Percentiles rank a stretch among this genome's conserved stretches.
These are phyloP conservation scores for Latheticus oryzae DNA, from an alignment of 2,888 invertebrate genomes.

Conservation along the genomic window DNA sequence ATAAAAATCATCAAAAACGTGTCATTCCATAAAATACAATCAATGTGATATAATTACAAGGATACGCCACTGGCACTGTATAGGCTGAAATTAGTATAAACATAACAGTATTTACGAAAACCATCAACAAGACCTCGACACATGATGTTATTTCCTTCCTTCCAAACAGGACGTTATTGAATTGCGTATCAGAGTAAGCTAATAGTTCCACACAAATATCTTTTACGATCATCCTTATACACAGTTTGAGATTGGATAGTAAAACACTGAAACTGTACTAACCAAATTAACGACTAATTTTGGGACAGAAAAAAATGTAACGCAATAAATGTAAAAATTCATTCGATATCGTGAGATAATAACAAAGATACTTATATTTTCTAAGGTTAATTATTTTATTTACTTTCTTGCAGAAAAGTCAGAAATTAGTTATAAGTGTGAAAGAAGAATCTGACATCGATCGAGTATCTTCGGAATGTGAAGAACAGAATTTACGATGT, in stretches of 20 bases:
- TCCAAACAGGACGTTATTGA: constrained; percentile 3
- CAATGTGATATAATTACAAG: no score
- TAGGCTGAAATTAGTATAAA: no score
- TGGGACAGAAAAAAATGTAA: no score
- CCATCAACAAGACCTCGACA: constrained; percentile 10
- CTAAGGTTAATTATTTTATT: no score
- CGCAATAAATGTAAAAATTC: no score
- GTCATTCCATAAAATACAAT: no score
- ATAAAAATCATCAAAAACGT: no score
- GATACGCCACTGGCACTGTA: not conserved
- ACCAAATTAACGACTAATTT: constrained; percentile 8
- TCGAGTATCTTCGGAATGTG: constrained; percentile 63
- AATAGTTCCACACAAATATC: constrained; percentile 17
- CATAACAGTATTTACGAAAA: constrained; percentile 20
- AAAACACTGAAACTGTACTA: constrained; percentile 6
- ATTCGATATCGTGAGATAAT: constrained; percentile 7
- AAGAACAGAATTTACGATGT: constrained; percentile 61
- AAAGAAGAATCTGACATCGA: constrained; percentile 65
- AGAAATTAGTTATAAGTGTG: constrained; percentile 59
- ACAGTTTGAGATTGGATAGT: constrained; percentile 11
- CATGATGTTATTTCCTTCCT: constrained; percentile 15
- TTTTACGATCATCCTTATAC: constrained; percentile 22
- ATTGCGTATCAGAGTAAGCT: constrained; percentile 8
- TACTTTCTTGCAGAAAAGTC: constrained; percentile 59
- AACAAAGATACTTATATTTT: no score